Conservation (phyloP, 2,888 invertebrate species). For the Phorcus lineatus region DNA sequence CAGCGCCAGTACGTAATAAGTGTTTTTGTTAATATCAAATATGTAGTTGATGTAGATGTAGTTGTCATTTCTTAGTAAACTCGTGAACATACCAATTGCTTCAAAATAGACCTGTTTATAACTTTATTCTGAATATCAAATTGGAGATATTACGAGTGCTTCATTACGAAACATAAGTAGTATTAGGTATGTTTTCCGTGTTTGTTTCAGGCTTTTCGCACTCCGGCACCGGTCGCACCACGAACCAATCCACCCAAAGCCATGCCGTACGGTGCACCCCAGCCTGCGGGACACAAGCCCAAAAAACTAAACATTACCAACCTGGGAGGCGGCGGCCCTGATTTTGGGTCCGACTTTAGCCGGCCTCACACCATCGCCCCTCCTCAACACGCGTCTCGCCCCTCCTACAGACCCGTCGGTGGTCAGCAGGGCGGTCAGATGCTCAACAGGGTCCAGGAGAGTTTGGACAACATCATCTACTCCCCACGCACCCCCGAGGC, state of each 20-base stretch:
- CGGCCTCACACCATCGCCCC: constrained; percentile 30
- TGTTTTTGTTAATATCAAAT: too few relatives aligned
- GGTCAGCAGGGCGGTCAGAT: constrained; percentile 27
- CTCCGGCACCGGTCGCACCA: constrained; percentile 10
- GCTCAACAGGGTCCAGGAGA: constrained; percentile 46
- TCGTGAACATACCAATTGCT: too few relatives aligned
- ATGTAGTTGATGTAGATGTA: too few relatives aligned
- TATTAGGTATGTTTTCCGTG: not conserved
- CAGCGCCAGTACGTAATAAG: too few relatives aligned
- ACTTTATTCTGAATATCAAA: too few relatives aligned
- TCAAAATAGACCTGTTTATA: too few relatives aligned
- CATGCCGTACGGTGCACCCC: constrained; percentile 29
- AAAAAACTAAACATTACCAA: constrained; percentile 59
- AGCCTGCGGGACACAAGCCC: constrained; percentile 53
- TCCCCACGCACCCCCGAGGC: constrained; percentile 42
- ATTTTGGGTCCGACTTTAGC: constrained; percentile 57
- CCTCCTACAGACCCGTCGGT: constrained; percentile 23
- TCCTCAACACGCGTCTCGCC: constrained; percentile 28
- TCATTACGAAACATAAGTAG: too few relatives aligned
- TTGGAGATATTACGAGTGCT: too few relatives aligned
- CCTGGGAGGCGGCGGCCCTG: constrained; percentile 62
- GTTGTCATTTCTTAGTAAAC: too few relatives aligned
- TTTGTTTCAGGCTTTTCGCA: constrained; percentile 20
- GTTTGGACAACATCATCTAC: constrained; percentile 42
- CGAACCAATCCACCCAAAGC: constrained; percentile 12